Conservation (phyloP, 1,140 invertebrate genomes). For the Drosophila pachea region DNA sequence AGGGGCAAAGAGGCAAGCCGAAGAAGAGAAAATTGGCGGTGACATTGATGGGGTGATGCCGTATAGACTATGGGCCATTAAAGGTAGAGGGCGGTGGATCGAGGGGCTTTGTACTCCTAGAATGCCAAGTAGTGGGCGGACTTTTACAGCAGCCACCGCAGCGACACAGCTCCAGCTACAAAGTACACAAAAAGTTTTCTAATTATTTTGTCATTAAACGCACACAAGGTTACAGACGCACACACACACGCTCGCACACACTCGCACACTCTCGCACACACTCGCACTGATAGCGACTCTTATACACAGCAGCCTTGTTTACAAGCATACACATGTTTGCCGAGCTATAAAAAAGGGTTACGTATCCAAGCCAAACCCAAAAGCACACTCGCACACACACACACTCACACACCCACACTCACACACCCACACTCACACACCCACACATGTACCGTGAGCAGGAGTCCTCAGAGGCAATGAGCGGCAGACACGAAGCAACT, state of each 20-base stretch:
- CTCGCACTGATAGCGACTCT: too few species aligned
- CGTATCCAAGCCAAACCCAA: conserved; percentile 66
- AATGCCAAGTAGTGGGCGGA: conserved; percentile 27
- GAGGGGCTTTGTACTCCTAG: neutral
- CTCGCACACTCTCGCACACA: conserved; percentile 12
- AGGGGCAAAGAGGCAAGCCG: conserved; percentile 23
- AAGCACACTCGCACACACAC: conserved; percentile 12
- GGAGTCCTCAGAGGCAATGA: conserved; percentile 53
- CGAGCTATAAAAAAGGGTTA: conserved; percentile 75
- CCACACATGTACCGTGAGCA: too few species aligned
- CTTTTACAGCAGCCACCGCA: conserved; percentile 33
- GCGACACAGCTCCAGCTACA: conserved; percentile 55
- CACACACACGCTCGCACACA: conserved; percentile 18
- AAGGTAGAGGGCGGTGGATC: neutral
- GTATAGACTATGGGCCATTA: conserved; percentile 3
- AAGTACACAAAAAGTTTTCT: conserved; percentile 78
- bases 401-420: conserved; percentile 51
- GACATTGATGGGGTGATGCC: conserved; percentile 61
- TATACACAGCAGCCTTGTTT: conserved; percentile 58
- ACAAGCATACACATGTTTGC: conserved; percentile 74
- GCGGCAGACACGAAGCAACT: conserved; percentile 61
- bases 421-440: conserved; percentile 18
- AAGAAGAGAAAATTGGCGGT: conserved; percentile 72
- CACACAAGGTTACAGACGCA: conserved; percentile 51
- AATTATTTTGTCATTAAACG: conserved; percentile 78